Evolutionary conservation across 1,140 invertebrate species (phyloP), one percentile per base, ranked within the genome.

Genomic region (Melitaea cinxia): DNA sequence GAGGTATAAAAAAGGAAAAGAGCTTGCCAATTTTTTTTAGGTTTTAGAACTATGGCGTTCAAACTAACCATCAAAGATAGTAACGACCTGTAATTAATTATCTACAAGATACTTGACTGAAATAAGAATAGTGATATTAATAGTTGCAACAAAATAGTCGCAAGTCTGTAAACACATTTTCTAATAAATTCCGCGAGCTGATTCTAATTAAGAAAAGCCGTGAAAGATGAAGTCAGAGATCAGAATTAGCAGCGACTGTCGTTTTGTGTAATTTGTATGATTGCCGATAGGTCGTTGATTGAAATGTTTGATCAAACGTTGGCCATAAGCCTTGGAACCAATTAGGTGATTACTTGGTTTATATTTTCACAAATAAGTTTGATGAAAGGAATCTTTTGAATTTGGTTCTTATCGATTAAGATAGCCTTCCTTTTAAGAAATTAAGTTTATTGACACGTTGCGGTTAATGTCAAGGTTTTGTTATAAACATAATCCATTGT

Each of bases 181-280:
- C 37, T 10, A 53, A 58, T 56, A 57, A 42, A 76, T 69, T 79
- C 70, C 65, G 67, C 71, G 59, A 68, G 73, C 64, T 62, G 65
- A 70, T 78, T 78, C 73, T 80, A 82, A 82, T 82, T 80, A 80
- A 77, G 77, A 70, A n/a, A 74, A 63, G 65, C 73, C 72, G 71
- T 77, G 72, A 80, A 72, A 78, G 80, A 80, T 78, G 77, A 75
- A 82, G 72, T 61, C 66, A 42, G n/a, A 60, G 75, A 80, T 78
- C 77, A 80, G 77, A 80, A 78, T 74, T 77, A 79, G 71, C 53
- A 57, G 24, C 45, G 23, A 54, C 19, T 15, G 56, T 45, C 56
- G 39, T 45, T 21, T 24, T 21, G 49, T 52, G 62, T 64, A 57
- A 42, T 64, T 64, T 52, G 45, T 64, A 64, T 57, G 54, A 57